Evolutionary conservation across 2,113 vertebrate species (phyloP).

Genomic region (Lynx canadensis): DNA sequence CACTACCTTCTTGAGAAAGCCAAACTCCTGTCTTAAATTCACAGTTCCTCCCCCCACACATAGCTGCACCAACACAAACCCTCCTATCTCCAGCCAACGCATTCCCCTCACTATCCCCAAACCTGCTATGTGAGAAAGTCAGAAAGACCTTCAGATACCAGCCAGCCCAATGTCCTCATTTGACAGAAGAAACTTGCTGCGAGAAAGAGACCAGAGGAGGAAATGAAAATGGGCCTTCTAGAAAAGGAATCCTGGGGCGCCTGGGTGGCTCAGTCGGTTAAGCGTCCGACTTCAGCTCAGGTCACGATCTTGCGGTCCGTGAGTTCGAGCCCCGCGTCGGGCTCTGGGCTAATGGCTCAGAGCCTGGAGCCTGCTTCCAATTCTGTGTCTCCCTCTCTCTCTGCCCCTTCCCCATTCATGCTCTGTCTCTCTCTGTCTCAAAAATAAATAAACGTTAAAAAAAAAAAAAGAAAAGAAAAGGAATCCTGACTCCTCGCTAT

Average conservation of each 20-base stretch:
- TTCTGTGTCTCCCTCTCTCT: no score
- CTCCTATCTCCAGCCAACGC: neutral
- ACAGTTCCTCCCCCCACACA: neutral
- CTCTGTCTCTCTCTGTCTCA: no score
- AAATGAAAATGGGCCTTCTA: neutral
- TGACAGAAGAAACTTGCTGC: neutral
- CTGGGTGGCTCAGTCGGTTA: no score
- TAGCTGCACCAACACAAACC: neutral
- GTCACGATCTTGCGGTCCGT: no score
- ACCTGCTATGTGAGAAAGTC: neutral
- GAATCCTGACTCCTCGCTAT: neutral
- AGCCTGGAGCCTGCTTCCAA: no score
- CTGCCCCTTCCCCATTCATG: no score
- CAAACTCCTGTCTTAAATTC: neutral
- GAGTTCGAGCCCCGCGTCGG: no score
- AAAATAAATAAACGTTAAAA: no score
- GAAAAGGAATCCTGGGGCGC: neutral
- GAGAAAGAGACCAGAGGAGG: neutral
- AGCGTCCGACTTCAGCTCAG: no score
- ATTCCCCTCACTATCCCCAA: neutral
- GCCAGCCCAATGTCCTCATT: neutral
- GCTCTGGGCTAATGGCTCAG: no score
- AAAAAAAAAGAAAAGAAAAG: neutral
- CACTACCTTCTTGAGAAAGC: neutral
- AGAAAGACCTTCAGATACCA: neutral